Evolutionary conservation across 2,113 vertebrate genomes (phyloP), one percentile per base, ranked within the genome.

Genomic region (Amphilophus citrinellus): DNA sequence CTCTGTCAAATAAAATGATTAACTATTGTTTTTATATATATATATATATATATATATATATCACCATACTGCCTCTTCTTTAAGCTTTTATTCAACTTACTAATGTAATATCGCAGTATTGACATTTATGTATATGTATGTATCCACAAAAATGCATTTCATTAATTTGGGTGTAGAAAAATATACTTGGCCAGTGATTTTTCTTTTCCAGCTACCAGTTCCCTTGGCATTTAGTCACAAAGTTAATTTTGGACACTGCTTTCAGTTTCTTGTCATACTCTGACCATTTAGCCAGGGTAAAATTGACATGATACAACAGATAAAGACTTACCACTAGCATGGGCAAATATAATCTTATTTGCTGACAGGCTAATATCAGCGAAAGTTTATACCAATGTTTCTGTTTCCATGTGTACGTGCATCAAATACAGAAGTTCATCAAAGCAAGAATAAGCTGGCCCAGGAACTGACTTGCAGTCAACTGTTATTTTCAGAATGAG

Each of bases 201-300:
- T 71, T 71, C 37, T 39, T 71, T 30, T 15, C 15, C 27, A 71
- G 65, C 65, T 71, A 50, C 65, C 24, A 73, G 44, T 53, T 50
- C 44, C 44, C 30, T 53, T 71, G 66, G 44, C 42, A 50, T 11
- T 71, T 30, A 53, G 17, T 73, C 44, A 53, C 30, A 20, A 30
- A 53, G 66, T 53, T 20, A 1, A 53, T 73, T 73, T 73, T 2
- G 0, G 24, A 32, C 42, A 73, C 44, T 53, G 44, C 44, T 53
- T 53, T 32, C 44, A 53, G 66, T 73, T 73, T 73, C 27, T 47
- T 73, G 44, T 73, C 66, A 73, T 47, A 32, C 17, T 53, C 60
- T 35, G 18, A 73, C 14, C 20, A 56, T 73, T 73, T 35, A 73
- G 27, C 47, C 17, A n/a, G 1, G 44, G 32, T n/a, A 50, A 73